Conservation (phyloP, 2,113 vertebrate species). For the Heloderma charlesbogerti region DNA sequence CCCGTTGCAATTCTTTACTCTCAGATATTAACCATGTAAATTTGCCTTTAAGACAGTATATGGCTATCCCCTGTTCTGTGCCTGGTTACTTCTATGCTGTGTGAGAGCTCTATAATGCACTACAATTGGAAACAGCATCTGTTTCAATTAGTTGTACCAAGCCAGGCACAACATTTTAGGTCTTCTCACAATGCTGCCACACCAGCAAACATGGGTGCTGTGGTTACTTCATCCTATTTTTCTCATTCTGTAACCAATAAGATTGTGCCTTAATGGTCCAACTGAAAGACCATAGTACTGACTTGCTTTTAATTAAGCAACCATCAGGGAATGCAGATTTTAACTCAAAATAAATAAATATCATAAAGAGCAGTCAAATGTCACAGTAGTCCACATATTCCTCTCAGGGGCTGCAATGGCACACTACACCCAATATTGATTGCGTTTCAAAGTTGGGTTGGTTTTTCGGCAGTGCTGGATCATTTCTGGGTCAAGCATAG, state of each 20-base stretch:
- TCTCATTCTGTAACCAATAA: background rate
- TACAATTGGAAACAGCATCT: background rate
- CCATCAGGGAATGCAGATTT: background rate
- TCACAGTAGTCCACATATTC: background rate
- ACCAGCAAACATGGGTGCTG: background rate
- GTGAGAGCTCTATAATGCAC: background rate
- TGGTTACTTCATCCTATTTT: background rate
- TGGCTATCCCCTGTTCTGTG: background rate
- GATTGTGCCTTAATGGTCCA: background rate
- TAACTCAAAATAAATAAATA: conserved; percentile 31
- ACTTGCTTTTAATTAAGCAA: conserved; percentile 21
- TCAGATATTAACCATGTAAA: background rate
- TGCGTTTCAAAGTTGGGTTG: conserved; percentile 83
- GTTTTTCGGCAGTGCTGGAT: conserved; percentile 80
- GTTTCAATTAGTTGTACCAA: background rate
- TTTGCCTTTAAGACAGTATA: background rate
- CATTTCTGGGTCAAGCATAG: conserved; percentile 78
- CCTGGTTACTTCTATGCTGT: background rate
- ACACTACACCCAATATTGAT: conserved; percentile 92
- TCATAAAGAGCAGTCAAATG: background rate
- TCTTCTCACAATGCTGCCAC: background rate
- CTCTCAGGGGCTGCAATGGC: background rate
- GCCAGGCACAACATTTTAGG: background rate
- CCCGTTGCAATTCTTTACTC: background rate
- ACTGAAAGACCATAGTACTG: conserved; percentile 1